Conservation (phyloP, 2,797 vertebrate genomes). For the Malacoraja senta region DNA sequence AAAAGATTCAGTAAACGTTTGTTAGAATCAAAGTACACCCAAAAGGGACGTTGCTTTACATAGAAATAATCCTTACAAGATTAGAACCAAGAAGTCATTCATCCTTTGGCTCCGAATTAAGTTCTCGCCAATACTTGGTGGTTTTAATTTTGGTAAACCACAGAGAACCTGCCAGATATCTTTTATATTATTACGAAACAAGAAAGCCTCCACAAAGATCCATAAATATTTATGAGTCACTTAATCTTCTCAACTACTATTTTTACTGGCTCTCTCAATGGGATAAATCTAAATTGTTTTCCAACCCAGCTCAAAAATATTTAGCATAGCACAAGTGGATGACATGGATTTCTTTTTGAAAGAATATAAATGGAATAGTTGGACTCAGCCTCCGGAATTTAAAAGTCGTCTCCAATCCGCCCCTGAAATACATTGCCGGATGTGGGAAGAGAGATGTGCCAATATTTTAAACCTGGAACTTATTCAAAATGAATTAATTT, state of each 20-base stretch:
- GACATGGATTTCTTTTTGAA: neutral
- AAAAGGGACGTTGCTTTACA: neutral
- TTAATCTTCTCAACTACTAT: neutral
- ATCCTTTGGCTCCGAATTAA: neutral
- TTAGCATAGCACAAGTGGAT: neutral
- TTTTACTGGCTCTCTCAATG: neutral
- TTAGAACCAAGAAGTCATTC: neutral
- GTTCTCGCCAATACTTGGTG: neutral
- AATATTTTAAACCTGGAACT: neutral
- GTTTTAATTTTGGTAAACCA: conserved; percentile 19
- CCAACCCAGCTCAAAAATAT: neutral
- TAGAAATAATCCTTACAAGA: neutral
- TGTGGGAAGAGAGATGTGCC: neutral
- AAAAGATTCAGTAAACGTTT: neutral
- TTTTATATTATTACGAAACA: conserved; percentile 25
- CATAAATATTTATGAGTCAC: conserved; percentile 24
- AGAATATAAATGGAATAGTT: neutral
- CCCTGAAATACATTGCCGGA: neutral
- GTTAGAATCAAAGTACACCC: neutral
- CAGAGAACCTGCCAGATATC: neutral
- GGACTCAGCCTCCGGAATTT: neutral
- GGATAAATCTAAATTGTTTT: neutral
- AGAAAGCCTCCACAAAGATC: neutral
- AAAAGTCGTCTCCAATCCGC: neutral
- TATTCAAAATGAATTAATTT: neutral